Conservation (phyloP, 2,888 invertebrate genomes). For the Stenotaenia linearis region DNA sequence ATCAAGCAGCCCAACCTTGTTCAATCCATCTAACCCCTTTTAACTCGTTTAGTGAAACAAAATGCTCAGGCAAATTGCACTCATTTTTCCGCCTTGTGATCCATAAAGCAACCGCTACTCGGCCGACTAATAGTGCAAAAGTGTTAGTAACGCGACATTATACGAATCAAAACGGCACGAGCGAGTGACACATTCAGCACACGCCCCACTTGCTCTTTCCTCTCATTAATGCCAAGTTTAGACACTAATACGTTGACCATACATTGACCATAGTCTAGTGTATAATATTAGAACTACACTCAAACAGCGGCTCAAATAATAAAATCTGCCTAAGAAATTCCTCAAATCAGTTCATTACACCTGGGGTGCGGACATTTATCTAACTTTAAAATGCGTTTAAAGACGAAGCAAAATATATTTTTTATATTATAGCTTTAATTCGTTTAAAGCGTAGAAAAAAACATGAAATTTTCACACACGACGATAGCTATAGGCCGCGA, state of each 20-base stretch:
- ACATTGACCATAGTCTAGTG: background rate
- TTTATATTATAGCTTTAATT: no score
- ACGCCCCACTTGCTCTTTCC: conserved; percentile 4
- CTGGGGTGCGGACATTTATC: background rate
- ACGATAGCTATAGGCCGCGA: no score
- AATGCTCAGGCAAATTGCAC: conserved; percentile 7
- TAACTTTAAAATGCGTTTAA: background rate
- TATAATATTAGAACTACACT: background rate
- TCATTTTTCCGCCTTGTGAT: conserved; percentile 23
- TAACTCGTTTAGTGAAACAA: conserved; percentile 26
- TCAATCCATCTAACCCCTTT: conserved; percentile 26
- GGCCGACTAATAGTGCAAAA: conserved; percentile 13
- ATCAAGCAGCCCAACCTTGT: conserved; percentile 13
- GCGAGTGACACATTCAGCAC: background rate
- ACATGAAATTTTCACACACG: no score
- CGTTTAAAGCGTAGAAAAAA: no score
- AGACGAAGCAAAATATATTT: background rate
- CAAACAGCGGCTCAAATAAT: background rate
- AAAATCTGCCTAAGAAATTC: background rate
- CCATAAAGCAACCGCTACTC: conserved; percentile 16
- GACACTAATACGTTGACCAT: background rate
- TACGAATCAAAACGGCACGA: conserved; percentile 1
- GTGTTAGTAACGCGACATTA: conserved; percentile 7
- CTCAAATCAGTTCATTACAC: background rate
- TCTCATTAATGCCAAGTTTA: conserved; percentile 7